Evolutionary conservation across 2,888 invertebrate genomes (phyloP).

Genomic region (Epicampocera succincta): DNA sequence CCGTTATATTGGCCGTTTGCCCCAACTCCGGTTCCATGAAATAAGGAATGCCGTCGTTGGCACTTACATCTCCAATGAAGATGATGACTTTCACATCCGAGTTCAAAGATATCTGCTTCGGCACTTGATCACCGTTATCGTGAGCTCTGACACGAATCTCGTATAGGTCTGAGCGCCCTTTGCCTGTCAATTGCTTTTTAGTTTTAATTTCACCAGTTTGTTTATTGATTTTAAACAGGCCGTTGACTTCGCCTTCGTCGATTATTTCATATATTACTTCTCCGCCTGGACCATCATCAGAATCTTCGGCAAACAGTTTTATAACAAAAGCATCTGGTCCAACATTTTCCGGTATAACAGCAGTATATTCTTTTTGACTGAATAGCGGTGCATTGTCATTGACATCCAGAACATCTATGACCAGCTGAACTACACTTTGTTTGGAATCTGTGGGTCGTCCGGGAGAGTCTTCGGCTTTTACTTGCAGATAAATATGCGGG

Average conservation of each 20-base stretch:
- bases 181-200: slow-evolving; percentile 86
- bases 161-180: slow-evolving; percentile 89
- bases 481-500: slow-evolving; percentile 86
- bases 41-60: slow-evolving; percentile 90
- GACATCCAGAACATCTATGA: slow-evolving; percentile 88
- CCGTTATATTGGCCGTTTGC: slow-evolving; percentile 87
- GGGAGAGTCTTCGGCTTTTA: slow-evolving; percentile 89
- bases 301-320: slow-evolving; percentile 88
- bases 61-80: slow-evolving; percentile 90
- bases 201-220: slow-evolving; percentile 87
- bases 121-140: slow-evolving; percentile 85
- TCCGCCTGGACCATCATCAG: slow-evolving; percentile 89
- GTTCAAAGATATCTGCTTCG: slow-evolving; percentile 82
- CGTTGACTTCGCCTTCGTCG: slow-evolving; percentile 88
- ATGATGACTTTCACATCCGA: slow-evolving; percentile 85
- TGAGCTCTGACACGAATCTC: slow-evolving; percentile 86
- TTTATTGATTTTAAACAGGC: slow-evolving; percentile 86
- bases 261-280: slow-evolving; percentile 88
- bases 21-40: slow-evolving; percentile 87
- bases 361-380: slow-evolving; percentile 84
- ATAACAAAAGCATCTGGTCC: slow-evolving; percentile 85
- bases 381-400: slow-evolving; percentile 90
- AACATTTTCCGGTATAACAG: slow-evolving; percentile 90
- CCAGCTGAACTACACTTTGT: slow-evolving; percentile 85
- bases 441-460: slow-evolving; percentile 86